Evolutionary conservation across 2,113 vertebrate species (phyloP).

Genomic region (Paracanthobrama guichenoti): DNA sequence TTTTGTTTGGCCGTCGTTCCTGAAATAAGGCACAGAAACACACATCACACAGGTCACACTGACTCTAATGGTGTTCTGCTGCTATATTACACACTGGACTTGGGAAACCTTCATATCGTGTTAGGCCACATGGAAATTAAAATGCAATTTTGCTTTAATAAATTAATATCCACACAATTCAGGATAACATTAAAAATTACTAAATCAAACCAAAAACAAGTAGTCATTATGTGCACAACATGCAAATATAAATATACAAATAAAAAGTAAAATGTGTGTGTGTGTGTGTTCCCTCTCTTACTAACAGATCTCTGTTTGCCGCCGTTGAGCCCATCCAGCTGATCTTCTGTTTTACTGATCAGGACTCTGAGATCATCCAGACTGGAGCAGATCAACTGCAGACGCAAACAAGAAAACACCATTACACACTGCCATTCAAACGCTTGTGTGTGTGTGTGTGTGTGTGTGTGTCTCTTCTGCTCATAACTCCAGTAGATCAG

Average conservation of each 20-base stretch:
- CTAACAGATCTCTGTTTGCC: conserved; percentile 95
- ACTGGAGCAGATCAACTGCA: conserved; percentile 96
- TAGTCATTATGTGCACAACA: too few species aligned
- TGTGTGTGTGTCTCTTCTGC: too few species aligned
- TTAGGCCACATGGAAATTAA: background rate
- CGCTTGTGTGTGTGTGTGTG: too few species aligned
- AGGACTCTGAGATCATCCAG: conserved; percentile 93
- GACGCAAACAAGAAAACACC: background rate
- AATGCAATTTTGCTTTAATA: background rate
- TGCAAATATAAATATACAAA: too few species aligned
- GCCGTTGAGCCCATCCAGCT: conserved; percentile 92
- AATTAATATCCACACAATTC: background rate
- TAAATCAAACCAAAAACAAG: background rate
- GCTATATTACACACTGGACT: background rate
- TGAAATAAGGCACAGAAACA: conserved; percentile 65
- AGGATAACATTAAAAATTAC: background rate
- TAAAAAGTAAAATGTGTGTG: background rate
- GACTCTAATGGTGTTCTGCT: background rate
- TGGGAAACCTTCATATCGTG: too few species aligned
- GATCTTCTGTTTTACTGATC: conserved; percentile 94
- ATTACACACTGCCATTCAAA: too few species aligned
- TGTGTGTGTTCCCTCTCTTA: conserved; percentile 61
- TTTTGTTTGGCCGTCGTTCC: conserved; percentile 89
- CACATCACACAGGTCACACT: background rate
- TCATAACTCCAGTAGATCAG: too few species aligned